Evolutionary conservation across 2,888 invertebrate species (phyloP).

Genomic region (Drosophila helvetica): DNA sequence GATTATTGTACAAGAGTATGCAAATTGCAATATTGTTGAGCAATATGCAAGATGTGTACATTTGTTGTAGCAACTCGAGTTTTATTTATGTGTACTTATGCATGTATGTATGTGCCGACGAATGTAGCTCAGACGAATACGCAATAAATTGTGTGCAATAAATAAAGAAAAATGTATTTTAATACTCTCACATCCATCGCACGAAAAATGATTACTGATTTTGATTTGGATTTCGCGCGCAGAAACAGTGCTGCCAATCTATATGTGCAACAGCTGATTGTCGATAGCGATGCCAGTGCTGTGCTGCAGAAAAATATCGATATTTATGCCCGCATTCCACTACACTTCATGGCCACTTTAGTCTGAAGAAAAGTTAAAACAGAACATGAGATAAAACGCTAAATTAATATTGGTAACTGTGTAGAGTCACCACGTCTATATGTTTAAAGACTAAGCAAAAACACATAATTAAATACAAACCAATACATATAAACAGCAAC

Average conservation of each 20-base stretch:
- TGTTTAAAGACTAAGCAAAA: no score
- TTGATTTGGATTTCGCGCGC: constrained; percentile 7
- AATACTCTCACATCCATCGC: constrained; percentile 25
- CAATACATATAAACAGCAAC: no score
- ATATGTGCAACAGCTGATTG: not conserved
- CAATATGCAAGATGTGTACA: constrained; percentile 42
- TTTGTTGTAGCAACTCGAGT: constrained; percentile 51
- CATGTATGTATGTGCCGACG: constrained; percentile 23
- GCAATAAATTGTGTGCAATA: constrained; percentile 47
- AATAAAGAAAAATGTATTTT: constrained; percentile 50
- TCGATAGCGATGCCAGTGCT: not conserved
- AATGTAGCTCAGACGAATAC: constrained; percentile 6
- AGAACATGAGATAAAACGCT: no score
- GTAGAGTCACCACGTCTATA: no score
- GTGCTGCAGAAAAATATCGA: not conserved
- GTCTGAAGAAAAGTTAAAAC: no score
- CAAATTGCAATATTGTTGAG: constrained; percentile 45
- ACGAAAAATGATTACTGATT: not conserved
- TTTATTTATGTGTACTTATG: constrained; percentile 68
- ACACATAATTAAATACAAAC: no score
- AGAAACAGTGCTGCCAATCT: not conserved
- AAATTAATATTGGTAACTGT: no score
- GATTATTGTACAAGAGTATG: constrained; percentile 71
- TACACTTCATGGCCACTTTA: no score
- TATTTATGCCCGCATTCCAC: no score